Conservation (phyloP, 2,888 invertebrate species). For the Apomyelois bistriatella region DNA sequence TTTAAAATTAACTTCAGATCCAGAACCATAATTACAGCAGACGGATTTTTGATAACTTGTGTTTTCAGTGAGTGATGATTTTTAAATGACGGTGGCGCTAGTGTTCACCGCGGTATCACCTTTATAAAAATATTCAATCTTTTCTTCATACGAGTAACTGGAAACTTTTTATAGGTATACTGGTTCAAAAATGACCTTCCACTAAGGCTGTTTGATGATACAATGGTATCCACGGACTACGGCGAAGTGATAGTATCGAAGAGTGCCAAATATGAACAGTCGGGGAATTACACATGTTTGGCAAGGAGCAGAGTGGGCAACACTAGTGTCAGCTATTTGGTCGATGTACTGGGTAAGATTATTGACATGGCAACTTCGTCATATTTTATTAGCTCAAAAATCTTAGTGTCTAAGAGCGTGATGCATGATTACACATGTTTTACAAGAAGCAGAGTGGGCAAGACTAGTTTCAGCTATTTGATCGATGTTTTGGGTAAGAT, state of each 20-base stretch:
- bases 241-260: slow-evolving; percentile 56
- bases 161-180: slow-evolving; percentile 53
- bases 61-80: too few species aligned
- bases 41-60: too few species aligned
- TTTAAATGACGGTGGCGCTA: too few species aligned
- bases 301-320: slow-evolving; percentile 79
- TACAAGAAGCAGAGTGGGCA: slow-evolving; percentile 79
- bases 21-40: too few species aligned
- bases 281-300: slow-evolving; percentile 80
- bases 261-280: slow-evolving; percentile 45
- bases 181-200: slow-evolving; percentile 80
- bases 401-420: slow-evolving; percentile 49
- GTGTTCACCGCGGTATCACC: too few species aligned
- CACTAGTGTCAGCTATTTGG: slow-evolving; percentile 56
- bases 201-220: slow-evolving; percentile 69
- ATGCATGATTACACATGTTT: slow-evolving; percentile 74
- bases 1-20: too few species aligned
- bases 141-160: not conserved
- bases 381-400: too few species aligned
- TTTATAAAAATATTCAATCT: too few species aligned
- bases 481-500: slow-evolving; percentile 69
- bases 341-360: slow-evolving; percentile 67
- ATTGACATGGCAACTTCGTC: not conserved
- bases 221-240: slow-evolving; percentile 55
- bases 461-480: slow-evolving; percentile 57